Percentiles rank a stretch among this genome's conserved stretches.
These are phyloP conservation scores for Scolanthus callimorphus DNA, from an alignment of 92 coral and sea anemone species.

Conservation along the genomic window DNA sequence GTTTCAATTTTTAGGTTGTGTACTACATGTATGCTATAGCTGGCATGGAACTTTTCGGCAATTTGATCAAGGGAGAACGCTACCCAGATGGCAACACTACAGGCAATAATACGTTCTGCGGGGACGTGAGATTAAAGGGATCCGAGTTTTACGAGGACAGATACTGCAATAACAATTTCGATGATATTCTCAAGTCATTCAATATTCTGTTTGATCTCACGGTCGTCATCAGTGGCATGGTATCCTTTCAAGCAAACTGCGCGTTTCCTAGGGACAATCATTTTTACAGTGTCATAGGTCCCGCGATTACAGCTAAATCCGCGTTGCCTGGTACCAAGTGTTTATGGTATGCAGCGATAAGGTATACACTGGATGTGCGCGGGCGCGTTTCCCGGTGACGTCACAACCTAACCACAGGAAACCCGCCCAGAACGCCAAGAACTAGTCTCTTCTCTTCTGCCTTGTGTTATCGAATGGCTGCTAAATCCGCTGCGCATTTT, in stretches of 20 bases:
- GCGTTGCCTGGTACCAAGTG: too few species aligned
- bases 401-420: too few species aligned
- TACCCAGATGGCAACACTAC: conserved; percentile 57
- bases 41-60: conserved; percentile 89
- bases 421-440: too few species aligned
- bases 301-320: too few species aligned
- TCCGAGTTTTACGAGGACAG: conserved; percentile 82
- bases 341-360: too few species aligned
- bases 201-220: conserved; percentile 87
- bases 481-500: too few species aligned
- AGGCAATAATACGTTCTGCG: conserved; percentile 59
- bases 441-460: too few species aligned
- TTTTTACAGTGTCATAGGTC: too few species aligned
- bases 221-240: conserved; percentile 98
- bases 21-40: conserved; percentile 83
- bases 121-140: conserved; percentile 71
- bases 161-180: conserved; percentile 90
- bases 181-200: conserved; percentile 66
- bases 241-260: conserved; percentile 88
- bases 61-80: conserved; percentile 48
- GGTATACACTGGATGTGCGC: too few species aligned
- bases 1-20: conserved; percentile 41
- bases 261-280: too few species aligned
- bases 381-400: too few species aligned
- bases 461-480: too few species aligned